Conservation (phyloP, 2,797 vertebrate species). For the Balearica regulorum region DNA sequence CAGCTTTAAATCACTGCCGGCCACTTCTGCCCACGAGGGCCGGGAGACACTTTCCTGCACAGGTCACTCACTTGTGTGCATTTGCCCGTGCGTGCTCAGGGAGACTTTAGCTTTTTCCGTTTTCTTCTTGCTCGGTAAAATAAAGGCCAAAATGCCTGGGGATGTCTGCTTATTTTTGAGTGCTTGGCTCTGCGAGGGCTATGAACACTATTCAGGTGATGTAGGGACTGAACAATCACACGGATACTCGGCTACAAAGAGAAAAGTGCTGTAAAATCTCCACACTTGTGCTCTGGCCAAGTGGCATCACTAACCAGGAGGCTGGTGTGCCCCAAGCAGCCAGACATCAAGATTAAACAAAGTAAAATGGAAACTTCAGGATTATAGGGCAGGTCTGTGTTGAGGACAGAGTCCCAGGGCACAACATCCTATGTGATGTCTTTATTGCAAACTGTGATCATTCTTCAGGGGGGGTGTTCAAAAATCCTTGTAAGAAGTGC, state of each 20-base stretch:
- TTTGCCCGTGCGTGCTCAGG: accelerated
- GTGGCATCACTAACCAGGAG: not conserved
- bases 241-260: not conserved
- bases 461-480: not conserved
- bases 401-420: not conserved
- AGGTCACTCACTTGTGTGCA: not conserved
- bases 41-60: not conserved
- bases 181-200: not conserved
- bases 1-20: slow-evolving; percentile 15
- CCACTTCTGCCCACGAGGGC: not conserved
- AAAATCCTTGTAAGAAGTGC: not conserved
- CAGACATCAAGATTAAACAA: not conserved
- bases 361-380: not conserved
- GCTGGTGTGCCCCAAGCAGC: not conserved
- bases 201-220: not conserved
- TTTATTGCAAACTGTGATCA: not conserved
- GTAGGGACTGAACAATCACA: not conserved
- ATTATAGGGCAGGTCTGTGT: not conserved
- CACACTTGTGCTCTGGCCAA: accelerated
- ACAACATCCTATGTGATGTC: accelerated
- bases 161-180: not conserved
- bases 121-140: not conserved
- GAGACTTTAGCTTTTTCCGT: not conserved
- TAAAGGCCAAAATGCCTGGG: not conserved
- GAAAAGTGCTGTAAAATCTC: not conserved